Evolutionary conservation across 92 coral and sea anemone genomes (phyloP).

Genomic region (Hydrozoanthus gracilis): DNA sequence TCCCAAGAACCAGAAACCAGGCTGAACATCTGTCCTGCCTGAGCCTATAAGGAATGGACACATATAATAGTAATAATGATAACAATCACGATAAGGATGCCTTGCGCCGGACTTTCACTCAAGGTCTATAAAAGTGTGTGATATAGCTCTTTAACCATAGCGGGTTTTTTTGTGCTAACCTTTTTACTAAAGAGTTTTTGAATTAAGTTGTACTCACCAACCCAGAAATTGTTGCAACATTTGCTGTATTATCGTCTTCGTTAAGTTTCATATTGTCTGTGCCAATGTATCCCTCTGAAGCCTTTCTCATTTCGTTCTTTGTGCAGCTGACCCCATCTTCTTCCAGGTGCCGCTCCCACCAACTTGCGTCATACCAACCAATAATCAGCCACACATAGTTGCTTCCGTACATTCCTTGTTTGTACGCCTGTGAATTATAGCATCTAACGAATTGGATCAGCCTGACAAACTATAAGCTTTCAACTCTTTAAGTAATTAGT

Average conservation of each 20-base stretch:
- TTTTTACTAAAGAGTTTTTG: no score
- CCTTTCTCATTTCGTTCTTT: slow-evolving; percentile 54
- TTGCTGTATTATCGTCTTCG: slow-evolving; percentile 66
- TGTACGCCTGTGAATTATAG: slow-evolving; percentile 54
- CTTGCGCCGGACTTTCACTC: no score
- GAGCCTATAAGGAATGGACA: no score
- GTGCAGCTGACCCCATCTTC: slow-evolving; percentile 49
- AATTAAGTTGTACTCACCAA: slow-evolving; percentile 24
- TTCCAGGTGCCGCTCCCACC: slow-evolving; percentile 70
- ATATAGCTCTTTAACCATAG: no score
- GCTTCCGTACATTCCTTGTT: slow-evolving; percentile 67
- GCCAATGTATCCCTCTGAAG: slow-evolving; percentile 61
- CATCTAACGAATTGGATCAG: not conserved
- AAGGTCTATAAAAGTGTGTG: no score
- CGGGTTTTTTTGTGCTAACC: no score
- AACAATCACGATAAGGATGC: no score
- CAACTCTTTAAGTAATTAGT: no score
- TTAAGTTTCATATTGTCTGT: slow-evolving; percentile 74
- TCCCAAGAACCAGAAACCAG: no score
- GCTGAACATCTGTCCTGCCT: no score
- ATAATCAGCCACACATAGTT: slow-evolving; percentile 74
- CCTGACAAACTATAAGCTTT: no score
- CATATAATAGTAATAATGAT: no score
- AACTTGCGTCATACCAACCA: slow-evolving; percentile 72
- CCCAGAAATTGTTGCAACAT: slow-evolving; percentile 58